These are phyloP conservation scores for Lutjanus argentimaculatus DNA, from an alignment of 2,797 vertebrate genomes.

Conservation along the genomic window DNA sequence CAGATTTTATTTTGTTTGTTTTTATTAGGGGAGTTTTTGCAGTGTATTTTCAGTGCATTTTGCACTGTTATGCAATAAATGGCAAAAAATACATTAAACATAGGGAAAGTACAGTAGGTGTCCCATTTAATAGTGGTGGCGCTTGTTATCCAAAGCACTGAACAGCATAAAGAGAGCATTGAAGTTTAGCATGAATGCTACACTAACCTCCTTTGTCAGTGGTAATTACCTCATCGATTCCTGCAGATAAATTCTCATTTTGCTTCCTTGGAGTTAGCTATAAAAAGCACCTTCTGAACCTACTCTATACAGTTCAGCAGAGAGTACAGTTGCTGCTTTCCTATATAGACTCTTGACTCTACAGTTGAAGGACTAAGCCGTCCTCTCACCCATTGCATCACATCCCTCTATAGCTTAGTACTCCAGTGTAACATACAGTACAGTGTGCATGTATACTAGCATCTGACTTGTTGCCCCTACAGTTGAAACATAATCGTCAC, in stretches of 20 bases:
- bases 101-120: background rate
- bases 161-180: background rate
- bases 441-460: background rate
- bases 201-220: slow-evolving; percentile 36
- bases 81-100: background rate
- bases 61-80: slow-evolving; percentile 9
- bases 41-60: background rate
- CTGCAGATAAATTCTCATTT: slow-evolving; percentile 41
- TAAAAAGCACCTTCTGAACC: slow-evolving; percentile 2
- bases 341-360: slow-evolving; percentile 12
- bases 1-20: background rate
- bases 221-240: slow-evolving; percentile 50
- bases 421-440: slow-evolving; percentile 13
- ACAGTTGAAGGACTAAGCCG: slow-evolving; percentile 20
- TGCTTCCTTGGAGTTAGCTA: background rate
- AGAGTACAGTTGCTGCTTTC: slow-evolving; percentile 3
- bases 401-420: slow-evolving; percentile 13
- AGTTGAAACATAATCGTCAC: slow-evolving; percentile 8
- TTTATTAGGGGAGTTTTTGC: background rate
- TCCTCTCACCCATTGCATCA: slow-evolving; percentile 18
- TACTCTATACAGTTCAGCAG: slow-evolving; percentile 3
- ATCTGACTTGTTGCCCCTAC: slow-evolving; percentile 29
- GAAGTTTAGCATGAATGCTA: slow-evolving; percentile 15
- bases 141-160: background rate
- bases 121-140: background rate